Evolutionary conservation across 2,888 invertebrate species (phyloP), one percentile per base, ranked within the genome.

Genomic region (Coenonympha glycerion): DNA sequence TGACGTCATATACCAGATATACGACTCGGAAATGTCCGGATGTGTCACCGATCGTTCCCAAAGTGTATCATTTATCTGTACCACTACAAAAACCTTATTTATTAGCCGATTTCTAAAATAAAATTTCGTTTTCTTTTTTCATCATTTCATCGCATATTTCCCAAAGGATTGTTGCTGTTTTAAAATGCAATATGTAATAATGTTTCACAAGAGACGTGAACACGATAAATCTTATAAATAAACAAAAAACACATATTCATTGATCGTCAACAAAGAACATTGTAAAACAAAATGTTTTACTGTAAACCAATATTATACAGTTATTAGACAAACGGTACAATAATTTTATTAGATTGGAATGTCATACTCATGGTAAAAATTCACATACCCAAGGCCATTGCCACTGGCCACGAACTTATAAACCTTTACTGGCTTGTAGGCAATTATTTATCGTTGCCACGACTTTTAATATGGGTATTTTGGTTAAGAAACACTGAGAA

Each of bases 51-150:
- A 61, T 72, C 71, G 69, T 67, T 68, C 63, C 65, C 69, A 66
- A 66, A 68, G 60, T 74, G 72, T 73, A 71, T 64, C 68, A 62
- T 68, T 60, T 63, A 57, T 60, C 44, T 61, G 68, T 70, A 72
- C 65, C 63, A 65, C 77, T 79, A 79, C 73, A 58, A 71, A 65
- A 69, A 73, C 63, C 65, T 71, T 73, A 75, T 70, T 73, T 74
- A 70, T 66, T 79, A 79, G 76, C 81, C 83, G 81, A 81, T 81
- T 74, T 69, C 76, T 73, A 70, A 52, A 56, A 78, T 79, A 76
- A 73, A 68, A 62, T 66, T 63, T n/a, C n/a, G n/a, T 54, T 67
- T 70, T 76, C n/a, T n/a, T 77, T 79, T 73, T 69, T 68, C 52
- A 49, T 68, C 52, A 49, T 58, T 60, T 55, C 73, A 76, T 74